Base-by-base conservation (phyloP, 2,888 invertebrate genomes). In the Pristionchus fissidentatus region DNA sequence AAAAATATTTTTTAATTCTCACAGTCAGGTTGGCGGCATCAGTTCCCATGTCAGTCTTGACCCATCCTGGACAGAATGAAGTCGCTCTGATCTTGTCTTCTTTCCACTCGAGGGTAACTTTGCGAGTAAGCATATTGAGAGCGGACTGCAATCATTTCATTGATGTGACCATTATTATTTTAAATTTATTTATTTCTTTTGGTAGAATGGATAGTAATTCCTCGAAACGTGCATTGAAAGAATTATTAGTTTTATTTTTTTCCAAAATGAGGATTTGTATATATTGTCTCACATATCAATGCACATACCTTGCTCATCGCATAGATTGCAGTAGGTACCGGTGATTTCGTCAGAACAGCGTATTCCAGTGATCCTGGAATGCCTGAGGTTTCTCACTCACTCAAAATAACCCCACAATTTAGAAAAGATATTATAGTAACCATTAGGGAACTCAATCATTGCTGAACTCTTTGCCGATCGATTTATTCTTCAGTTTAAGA, bases 31-130 rank as follows among this genome's bases (percentile, higher is more conserved):
- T 29, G 3, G 80, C 80, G 1, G 7, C 26, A 2, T 8, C n/a
- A 10, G 32, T 26, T 41, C 62, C 66, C 66, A 35, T 66, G 32
- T 81, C 81, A 22, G 81, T 81, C 35, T 26, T 43, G 22, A 81
- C 81, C 62, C 43, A 46, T 46, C 81, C 81, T 19, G 81, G 81
- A 49, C 66, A 60, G 62, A 81, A 60, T n/a, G 81, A 41, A 10
- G 66, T 66, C 32, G 49, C 62, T 1, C 43, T 32, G 22, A 81
- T 66, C 46, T 43, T 38, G 4, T 81, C 81, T 0, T 60, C 49
- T 32, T 43, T 43, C 46, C 46, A 81, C 19, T 62, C 66, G 26
- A 62, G 35, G 5, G 41, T 15, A 4, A 81, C n/a, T 3, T 26
- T 8, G 0, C 66, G 26, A 0, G 81, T 81, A 32, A 81, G 29